phyloP scores from a whole-genome alignment of 2,888 invertebrate genomes.

The Cephalotes varians region DNA sequence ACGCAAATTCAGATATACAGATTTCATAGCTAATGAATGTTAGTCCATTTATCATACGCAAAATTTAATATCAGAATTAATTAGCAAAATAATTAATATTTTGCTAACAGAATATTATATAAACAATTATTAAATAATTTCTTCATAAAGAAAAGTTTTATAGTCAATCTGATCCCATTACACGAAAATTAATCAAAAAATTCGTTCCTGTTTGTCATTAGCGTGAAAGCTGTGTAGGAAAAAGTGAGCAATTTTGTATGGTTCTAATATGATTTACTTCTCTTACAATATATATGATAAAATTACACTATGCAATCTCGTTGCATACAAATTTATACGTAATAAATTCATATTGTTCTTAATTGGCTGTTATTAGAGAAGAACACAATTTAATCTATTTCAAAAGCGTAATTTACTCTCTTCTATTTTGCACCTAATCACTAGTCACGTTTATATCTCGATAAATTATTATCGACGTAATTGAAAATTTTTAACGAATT shows the following conservation, averaged over 20 bases:
- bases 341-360: conserved; percentile 30
- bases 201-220: neutral
- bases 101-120: too few species aligned
- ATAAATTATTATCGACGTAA: neutral
- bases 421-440: conserved; percentile 10
- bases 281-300: conserved; percentile 3
- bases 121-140: conserved; percentile 26
- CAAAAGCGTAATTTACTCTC: conserved; percentile 5
- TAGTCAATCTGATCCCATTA: neutral
- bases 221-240: neutral
- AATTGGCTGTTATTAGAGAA: conserved; percentile 30
- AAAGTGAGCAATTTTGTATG: neutral
- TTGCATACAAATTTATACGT: conserved; percentile 28
- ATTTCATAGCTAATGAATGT: conserved; percentile 24
- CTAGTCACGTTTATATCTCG: neutral
- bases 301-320: neutral
- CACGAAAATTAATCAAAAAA: neutral
- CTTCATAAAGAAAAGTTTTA: neutral
- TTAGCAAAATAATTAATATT: conserved; percentile 21
- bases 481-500: conserved; percentile 20
- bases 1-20: conserved; percentile 10
- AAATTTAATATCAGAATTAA: conserved; percentile 39
- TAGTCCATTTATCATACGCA: conserved; percentile 18
- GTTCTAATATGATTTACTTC: conserved; percentile 9
- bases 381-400: conserved; percentile 16